Percentiles rank a stretch among this genome's conserved stretches.
phyloP scores from a whole-genome alignment of 2,888 invertebrate genomes.

The Drosophila mettleri region DNA sequence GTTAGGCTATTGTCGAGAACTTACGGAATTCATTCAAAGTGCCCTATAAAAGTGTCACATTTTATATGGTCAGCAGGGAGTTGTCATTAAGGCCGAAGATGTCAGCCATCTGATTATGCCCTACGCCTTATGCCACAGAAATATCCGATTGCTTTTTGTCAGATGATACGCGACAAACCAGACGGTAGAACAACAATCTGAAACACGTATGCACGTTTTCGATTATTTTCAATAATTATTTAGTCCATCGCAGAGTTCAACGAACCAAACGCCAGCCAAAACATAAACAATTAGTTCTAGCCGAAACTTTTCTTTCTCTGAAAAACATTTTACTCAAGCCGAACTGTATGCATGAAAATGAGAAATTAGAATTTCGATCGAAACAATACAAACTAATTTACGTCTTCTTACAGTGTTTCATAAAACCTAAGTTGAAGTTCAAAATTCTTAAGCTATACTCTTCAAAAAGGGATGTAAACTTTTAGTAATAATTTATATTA shows the following conservation, averaged over 20 bases:
- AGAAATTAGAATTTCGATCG: no score
- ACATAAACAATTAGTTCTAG: constrained; percentile 33
- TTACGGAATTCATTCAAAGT: constrained; percentile 57
- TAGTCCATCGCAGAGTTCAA: constrained; percentile 49
- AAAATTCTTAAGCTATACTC: no score
- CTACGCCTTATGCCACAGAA: constrained; percentile 37
- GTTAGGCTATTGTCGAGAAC: constrained; percentile 12
- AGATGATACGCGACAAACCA: constrained; percentile 15
- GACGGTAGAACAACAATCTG: not conserved
- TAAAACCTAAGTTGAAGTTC: no score
- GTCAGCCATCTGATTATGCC: constrained; percentile 60
- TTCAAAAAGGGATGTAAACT: no score
- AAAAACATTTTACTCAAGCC: no score
- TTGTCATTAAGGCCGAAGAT: constrained; percentile 24
- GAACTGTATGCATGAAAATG: no score
- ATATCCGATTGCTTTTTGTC: constrained; percentile 29
- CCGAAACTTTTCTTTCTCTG: no score
- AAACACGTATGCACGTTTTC: not conserved
- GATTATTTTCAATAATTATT: constrained; percentile 17
- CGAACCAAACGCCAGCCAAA: constrained; percentile 40
- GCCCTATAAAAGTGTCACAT: constrained; percentile 78
- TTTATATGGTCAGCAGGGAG: constrained; percentile 57
- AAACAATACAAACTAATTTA: no score
- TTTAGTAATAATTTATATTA: no score
- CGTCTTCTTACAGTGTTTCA: no score